A percentile compares a stretch with the other conserved stretches of the same genome.
These are phyloP conservation scores for Habropoda laboriosa DNA, from an alignment of 1,140 invertebrate genomes.

Conservation along the genomic window DNA sequence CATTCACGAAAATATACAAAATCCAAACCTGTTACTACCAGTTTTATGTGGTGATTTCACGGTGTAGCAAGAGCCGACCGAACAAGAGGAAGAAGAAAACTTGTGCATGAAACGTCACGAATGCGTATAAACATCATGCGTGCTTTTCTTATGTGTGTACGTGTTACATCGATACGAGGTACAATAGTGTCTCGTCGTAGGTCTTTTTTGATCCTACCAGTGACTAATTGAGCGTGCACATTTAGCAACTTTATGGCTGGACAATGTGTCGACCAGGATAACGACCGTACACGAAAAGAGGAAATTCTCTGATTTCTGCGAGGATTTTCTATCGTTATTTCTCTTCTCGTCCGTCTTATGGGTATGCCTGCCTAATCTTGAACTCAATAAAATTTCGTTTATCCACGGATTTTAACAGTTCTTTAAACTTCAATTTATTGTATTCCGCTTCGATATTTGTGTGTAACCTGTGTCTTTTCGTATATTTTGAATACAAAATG, in stretches of 20 bases:
- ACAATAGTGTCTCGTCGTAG: conserved; percentile 42
- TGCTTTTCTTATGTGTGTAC: conserved; percentile 27
- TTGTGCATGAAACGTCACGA: conserved; percentile 11
- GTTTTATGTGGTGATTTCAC: conserved; percentile 5
- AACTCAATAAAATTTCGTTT: background rate
- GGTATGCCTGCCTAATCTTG: conserved; percentile 22
- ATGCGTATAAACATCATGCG: conserved; percentile 40
- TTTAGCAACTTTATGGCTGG: conserved; percentile 39
- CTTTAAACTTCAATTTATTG: background rate
- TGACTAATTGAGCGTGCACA: conserved; percentile 52
- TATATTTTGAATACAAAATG: background rate
- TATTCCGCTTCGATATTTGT: background rate
- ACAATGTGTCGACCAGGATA: conserved; percentile 42
- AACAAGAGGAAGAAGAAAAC: background rate
- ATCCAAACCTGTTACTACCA: conserved; percentile 22
- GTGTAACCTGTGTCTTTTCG: background rate
- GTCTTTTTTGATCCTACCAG: conserved; percentile 40
- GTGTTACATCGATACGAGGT: conserved; percentile 38
- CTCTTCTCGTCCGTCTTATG: background rate
- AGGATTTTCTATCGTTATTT: conserved; percentile 7
- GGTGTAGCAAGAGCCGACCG: background rate
- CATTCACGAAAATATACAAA: background rate
- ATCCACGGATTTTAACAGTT: background rate
- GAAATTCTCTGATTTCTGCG: background rate
- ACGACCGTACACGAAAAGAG: background rate